phyloP scores from a whole-genome alignment of 2,888 invertebrate genomes.

The Sepiola atlantica region DNA sequence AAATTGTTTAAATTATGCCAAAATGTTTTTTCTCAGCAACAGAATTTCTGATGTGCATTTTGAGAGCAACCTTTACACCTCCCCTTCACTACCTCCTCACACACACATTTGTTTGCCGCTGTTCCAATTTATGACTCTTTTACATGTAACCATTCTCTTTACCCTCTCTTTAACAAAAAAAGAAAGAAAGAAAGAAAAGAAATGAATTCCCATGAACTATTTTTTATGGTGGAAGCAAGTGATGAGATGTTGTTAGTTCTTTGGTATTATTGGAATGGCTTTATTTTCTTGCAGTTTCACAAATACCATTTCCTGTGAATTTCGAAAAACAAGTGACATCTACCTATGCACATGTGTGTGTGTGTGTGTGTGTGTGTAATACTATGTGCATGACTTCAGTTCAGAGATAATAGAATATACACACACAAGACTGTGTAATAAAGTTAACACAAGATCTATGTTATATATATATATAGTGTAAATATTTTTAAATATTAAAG shows the following conservation, averaged over 20 bases:
- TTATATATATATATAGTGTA: too few species aligned
- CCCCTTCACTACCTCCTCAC: too few species aligned
- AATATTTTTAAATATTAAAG: too few species aligned
- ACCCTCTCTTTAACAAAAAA: background rate
- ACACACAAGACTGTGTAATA: too few species aligned
- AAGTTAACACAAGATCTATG: too few species aligned
- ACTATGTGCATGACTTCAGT: conserved; percentile 42
- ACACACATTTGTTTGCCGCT: background rate
- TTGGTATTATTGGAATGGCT: background rate
- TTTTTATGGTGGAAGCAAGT: background rate
- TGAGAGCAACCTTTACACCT: background rate
- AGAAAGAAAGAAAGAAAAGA: background rate
- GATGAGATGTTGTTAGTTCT: background rate
- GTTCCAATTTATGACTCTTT: background rate
- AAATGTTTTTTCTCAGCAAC: background rate
- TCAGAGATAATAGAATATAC: too few species aligned
- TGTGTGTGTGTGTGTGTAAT: conserved; percentile 49
- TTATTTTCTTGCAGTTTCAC: background rate
- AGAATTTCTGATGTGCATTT: background rate
- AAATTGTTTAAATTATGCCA: background rate
- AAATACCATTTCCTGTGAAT: conserved; percentile 37
- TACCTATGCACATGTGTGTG: conserved; percentile 42
- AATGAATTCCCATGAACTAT: background rate
- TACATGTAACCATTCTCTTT: background rate
- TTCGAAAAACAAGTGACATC: background rate